Conservation (phyloP, 2,888 invertebrate genomes). For the Coleophora deauratella region DNA sequence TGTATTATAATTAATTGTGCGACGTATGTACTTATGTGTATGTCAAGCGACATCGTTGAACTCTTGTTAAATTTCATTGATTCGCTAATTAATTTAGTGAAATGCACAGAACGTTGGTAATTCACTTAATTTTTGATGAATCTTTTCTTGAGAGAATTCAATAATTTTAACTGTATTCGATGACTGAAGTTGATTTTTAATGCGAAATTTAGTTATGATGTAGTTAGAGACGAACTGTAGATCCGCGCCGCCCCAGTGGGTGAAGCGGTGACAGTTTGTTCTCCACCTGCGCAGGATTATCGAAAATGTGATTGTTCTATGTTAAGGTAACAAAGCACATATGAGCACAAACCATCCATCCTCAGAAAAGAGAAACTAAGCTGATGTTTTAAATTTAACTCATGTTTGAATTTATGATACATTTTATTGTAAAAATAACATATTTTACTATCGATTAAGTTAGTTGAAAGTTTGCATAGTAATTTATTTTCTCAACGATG, state of each 20-base stretch:
- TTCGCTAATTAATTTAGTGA: constrained; percentile 59
- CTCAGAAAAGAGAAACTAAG: constrained; percentile 52
- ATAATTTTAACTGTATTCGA: constrained; percentile 59
- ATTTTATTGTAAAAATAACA: constrained; percentile 67
- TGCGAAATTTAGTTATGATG: constrained; percentile 42
- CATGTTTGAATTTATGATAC: constrained; percentile 74
- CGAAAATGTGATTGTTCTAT: constrained; percentile 65
- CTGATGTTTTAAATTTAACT: constrained; percentile 68
- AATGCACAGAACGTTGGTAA: constrained; percentile 72
- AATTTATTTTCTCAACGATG: constrained; percentile 63
- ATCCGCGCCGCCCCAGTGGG: not conserved
- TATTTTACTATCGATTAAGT: constrained; percentile 72
- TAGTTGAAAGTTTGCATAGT: constrained; percentile 69
- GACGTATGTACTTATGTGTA: constrained; percentile 13
- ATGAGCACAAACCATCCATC: constrained; percentile 73
- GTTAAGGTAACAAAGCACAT: constrained; percentile 68
- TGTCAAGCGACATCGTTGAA: constrained; percentile 41
- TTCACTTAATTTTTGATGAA: constrained; percentile 71
- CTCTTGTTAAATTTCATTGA: constrained; percentile 59
- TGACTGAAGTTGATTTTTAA: constrained; percentile 61
- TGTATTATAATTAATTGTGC: constrained; percentile 26
- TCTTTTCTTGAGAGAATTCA: constrained; percentile 64
- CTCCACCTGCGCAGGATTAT: constrained; percentile 23
- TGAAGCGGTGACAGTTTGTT: not conserved
- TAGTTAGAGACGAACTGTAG: constrained; percentile 23